Conservation (phyloP, 2,113 vertebrate genomes). For the Callithrix jacchus region DNA sequence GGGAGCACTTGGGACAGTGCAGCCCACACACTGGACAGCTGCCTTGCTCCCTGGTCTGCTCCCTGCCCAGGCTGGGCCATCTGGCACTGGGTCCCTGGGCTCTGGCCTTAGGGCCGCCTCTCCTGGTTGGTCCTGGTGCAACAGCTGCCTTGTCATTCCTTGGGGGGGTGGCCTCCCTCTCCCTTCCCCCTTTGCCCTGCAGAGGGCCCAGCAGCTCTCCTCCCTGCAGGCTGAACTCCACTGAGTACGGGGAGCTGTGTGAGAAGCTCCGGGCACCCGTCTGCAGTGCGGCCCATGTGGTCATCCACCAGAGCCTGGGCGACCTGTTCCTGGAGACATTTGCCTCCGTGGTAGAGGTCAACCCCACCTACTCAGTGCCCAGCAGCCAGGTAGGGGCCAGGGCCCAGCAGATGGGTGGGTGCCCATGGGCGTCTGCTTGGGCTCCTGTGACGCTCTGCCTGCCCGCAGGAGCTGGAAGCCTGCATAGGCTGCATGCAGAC, state of each 20-base stretch:
- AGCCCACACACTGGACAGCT: not conserved
- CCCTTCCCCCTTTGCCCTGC: not conserved
- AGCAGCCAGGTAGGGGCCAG: constrained; percentile 87
- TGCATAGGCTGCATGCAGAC: constrained; percentile 97
- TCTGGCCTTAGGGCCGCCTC: not conserved
- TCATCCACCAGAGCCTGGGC: constrained; percentile 94
- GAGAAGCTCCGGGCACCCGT: constrained; percentile 93
- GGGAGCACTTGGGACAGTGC: not conserved
- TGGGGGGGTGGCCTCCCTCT: not conserved
- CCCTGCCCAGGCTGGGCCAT: too few relatives aligned
- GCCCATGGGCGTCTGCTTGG: not conserved
- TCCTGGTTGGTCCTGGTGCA: not conserved
- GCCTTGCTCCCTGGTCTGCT: not conserved
- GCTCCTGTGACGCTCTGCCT: not conserved
- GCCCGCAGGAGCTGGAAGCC: constrained; percentile 89
- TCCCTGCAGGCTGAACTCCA: constrained; percentile 89
- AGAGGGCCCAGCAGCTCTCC: not conserved
- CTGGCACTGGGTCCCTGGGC: not conserved
- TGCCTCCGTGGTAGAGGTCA: constrained; percentile 90
- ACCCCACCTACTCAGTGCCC: constrained; percentile 87
- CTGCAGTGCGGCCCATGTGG: constrained; percentile 91
- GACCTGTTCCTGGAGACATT: constrained; percentile 97
- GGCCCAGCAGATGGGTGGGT: not conserved
- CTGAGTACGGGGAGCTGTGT: constrained; percentile 92
- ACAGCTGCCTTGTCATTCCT: not conserved